Evolutionary conservation across 2,797 vertebrate genomes (phyloP), one percentile per base, ranked within the genome.

Genomic region (Heliangelus exortis): DNA sequence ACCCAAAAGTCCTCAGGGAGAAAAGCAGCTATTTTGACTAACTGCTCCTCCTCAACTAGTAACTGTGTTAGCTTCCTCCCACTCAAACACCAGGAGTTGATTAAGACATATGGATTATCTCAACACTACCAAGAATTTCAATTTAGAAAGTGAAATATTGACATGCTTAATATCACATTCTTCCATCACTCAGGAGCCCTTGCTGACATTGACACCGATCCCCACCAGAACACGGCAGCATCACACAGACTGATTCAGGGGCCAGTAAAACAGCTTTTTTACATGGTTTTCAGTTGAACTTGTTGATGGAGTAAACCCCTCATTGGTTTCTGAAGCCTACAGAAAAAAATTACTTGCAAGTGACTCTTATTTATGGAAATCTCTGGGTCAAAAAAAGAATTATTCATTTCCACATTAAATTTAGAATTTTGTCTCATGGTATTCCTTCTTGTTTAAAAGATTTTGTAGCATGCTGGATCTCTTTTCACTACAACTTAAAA

Each of bases 51-150:
- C 83, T 96, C 96, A 97, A 21, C 87, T 74, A 96, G 85, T 84
- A 79, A 88, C 89, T 94, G 93, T 93, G 95, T 90, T 90, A 92
- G 83, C 83, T 96, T 88, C 92, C 91, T 96, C 95, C 95, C 91
- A 97, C 96, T 96, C 96, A 91, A 96, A 92, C 92, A 91, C 91
- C 91, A 89, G 39, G 80, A 96, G 93, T 3, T 95, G 94, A 96
- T 96, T 97, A 96, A 96, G 91, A 96, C 96, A 97, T 96, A 97
- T 93, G 95, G 95, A 96, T 96, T 92, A 96, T 92, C 95, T 95
- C 95, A 97, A 96, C 93, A 87, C 95, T 77, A 88, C 73, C 71
- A 88, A 87, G 89, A 82, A 82, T 88, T 93, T 84, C 91, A 87
- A 83, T 93, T 88, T 71, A 79, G 90, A 67, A 90, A 95, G 91